Percentiles rank a stretch among this genome's conserved stretches.
Evolutionary conservation across 1,140 invertebrate genomes (phyloP).

Genomic region (Scylla paramamosain): DNA sequence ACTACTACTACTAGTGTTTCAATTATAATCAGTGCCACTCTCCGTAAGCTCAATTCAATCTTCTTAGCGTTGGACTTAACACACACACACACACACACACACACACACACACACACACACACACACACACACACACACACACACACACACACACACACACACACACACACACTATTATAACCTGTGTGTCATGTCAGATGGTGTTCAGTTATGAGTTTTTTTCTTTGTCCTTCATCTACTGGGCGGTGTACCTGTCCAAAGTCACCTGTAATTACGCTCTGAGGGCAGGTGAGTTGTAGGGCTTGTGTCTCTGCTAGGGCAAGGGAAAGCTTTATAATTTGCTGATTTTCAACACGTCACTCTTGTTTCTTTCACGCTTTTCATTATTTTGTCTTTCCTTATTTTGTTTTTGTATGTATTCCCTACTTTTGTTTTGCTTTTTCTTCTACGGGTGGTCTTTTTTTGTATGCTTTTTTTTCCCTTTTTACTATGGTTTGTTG

Average conservation of each 20-base stretch:
- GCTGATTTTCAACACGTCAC: not conserved
- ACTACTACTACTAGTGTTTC: not conserved
- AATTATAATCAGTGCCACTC: not conserved
- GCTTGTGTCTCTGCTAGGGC: not conserved
- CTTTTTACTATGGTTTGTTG: not conserved
- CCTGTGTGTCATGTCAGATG: not conserved
- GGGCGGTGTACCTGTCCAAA: not conserved
- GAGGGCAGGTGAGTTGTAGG: not conserved
- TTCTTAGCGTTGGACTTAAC: not conserved
- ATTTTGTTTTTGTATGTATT: not conserved
- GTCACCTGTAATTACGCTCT: not conserved
- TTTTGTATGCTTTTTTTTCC: not conserved
- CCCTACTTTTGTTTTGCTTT: not conserved
- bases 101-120: conserved; percentile 6
- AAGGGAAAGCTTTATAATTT: not conserved
- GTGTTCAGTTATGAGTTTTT: not conserved
- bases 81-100: not conserved
- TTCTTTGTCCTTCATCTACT: not conserved
- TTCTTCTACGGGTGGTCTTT: not conserved
- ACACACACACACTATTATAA: not conserved
- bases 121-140: not conserved
- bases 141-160: conserved; percentile 20
- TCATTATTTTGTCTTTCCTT: not conserved
- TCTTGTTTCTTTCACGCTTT: not conserved
- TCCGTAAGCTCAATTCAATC: not conserved